phyloP scores from a whole-genome alignment of 2,797 vertebrate species.

The Premnoplex brunnescens region DNA sequence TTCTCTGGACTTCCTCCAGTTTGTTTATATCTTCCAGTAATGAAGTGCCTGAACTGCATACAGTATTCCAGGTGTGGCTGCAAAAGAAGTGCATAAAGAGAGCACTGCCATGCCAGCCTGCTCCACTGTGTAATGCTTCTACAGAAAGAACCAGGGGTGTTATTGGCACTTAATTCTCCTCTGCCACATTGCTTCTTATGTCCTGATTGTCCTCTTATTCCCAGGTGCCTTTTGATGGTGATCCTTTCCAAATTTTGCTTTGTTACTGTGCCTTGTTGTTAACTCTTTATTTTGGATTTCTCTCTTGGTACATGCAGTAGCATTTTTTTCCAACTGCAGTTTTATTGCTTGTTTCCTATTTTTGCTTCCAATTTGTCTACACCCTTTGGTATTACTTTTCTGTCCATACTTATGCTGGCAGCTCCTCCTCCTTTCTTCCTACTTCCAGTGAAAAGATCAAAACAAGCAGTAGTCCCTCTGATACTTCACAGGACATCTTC shows the following conservation, averaged over 20 bases:
- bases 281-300: slow-evolving; percentile 3
- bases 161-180: not conserved
- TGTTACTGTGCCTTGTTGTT: not conserved
- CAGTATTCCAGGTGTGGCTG: slow-evolving; percentile 51
- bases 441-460: not conserved
- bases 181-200: not conserved
- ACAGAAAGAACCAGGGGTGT: not conserved
- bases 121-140: not conserved
- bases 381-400: not conserved
- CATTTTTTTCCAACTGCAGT: not conserved
- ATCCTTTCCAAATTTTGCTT: not conserved
- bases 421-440: not conserved
- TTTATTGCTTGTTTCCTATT: not conserved
- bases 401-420: not conserved
- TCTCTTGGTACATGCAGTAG: not conserved
- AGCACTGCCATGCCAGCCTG: not conserved
- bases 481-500: not conserved
- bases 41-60: slow-evolving; percentile 49
- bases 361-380: not conserved
- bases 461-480: not conserved
- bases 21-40: slow-evolving; percentile 61
- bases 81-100: not conserved
- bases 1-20: slow-evolving; percentile 60
- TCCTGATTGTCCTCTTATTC: not conserved
- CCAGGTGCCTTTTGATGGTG: not conserved